Percentiles rank a stretch among this genome's conserved stretches.
Conservation (phyloP, 2,797 vertebrate species). For the Salmo trutta region DNA sequence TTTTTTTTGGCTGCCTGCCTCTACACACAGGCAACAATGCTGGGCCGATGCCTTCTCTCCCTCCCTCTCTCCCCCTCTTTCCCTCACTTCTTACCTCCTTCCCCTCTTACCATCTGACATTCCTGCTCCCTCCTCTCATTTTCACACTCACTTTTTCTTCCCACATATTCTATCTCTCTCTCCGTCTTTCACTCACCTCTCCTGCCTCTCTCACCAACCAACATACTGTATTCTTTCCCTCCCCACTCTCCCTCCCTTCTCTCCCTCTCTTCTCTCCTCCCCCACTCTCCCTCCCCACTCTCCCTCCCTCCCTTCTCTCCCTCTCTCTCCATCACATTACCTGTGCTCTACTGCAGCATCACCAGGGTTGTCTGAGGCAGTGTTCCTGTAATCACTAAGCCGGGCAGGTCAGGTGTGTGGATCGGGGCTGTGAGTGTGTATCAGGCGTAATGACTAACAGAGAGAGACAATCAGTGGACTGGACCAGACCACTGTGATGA, state of each 20-base stretch:
- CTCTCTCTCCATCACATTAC: neutral
- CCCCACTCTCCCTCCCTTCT: neutral
- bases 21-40: constrained; percentile 19
- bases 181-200: neutral
- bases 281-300: neutral
- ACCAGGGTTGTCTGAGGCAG: neutral
- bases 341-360: neutral
- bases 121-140: neutral
- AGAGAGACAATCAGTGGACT: neutral
- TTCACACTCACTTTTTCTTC: neutral
- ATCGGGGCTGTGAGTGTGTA: neutral
- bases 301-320: neutral
- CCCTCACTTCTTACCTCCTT: neutral
- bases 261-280: no score
- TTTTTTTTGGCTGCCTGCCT: constrained; percentile 49
- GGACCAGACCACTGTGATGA: neutral
- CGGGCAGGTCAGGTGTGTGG: neutral
- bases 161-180: neutral
- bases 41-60: neutral
- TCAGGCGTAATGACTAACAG: neutral
- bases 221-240: neutral
- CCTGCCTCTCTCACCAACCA: neutral
- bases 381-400: neutral
- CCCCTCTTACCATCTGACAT: neutral
- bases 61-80: neutral